Percentiles rank a stretch among this genome's conserved stretches.
Conservation (phyloP, 2,888 invertebrate genomes). For the Busseola fusca region DNA sequence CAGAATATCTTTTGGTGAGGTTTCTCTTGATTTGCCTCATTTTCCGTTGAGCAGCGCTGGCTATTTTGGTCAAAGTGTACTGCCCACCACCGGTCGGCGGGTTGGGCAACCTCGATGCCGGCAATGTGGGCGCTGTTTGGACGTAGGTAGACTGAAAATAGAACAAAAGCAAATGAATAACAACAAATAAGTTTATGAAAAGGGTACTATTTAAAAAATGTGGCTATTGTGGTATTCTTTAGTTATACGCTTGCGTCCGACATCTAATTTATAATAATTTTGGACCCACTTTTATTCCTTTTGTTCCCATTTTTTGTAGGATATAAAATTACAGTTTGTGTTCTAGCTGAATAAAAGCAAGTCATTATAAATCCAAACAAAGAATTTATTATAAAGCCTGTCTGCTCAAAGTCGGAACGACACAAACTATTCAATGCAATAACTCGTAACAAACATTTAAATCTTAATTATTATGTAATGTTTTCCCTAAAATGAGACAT, state of each 20-base stretch:
- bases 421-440: conserved; percentile 1
- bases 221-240: no score
- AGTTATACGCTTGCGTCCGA: no score
- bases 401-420: conserved; percentile 3
- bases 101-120: conserved; percentile 87
- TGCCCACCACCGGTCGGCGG: conserved; percentile 90
- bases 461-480: background rate
- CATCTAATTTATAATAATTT: background rate
- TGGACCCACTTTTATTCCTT: conserved; percentile 12
- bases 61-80: conserved; percentile 91
- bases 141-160: conserved; percentile 66
- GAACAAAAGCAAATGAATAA: background rate
- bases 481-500: conserved; percentile 28
- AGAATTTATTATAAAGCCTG: background rate
- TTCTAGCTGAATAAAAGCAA: conserved; percentile 31
- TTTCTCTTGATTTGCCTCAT: conserved; percentile 92
- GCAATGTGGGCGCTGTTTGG: conserved; percentile 74
- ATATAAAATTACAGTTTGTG: conserved; percentile 29
- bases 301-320: conserved; percentile 11
- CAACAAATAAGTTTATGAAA: no score
- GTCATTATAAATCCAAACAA: conserved; percentile 11
- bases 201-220: no score
- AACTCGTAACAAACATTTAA: background rate
- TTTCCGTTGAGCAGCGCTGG: conserved; percentile 89
- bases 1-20: conserved; percentile 89